Percentiles rank a stretch among this genome's conserved stretches.
Conservation (phyloP, 1,140 invertebrate genomes). For the Drosophila triauraria region DNA sequence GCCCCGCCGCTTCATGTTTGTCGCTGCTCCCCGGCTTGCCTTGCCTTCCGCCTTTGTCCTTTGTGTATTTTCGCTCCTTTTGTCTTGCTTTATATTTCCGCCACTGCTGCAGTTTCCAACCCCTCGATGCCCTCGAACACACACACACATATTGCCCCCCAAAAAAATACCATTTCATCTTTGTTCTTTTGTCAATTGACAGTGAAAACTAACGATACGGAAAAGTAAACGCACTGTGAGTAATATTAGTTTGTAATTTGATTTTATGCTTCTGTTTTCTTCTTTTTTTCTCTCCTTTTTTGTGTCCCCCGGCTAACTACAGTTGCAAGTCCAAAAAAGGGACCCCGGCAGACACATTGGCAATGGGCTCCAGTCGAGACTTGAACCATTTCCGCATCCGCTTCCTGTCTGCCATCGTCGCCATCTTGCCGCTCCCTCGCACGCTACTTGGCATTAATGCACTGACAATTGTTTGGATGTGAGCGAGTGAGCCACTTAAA, state of each 20-base stretch:
- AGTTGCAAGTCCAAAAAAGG: constrained; percentile 26
- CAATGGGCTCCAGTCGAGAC: constrained; percentile 27
- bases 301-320: constrained; percentile 26
- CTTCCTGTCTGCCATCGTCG: constrained; percentile 30
- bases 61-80: constrained; percentile 42
- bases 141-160: background rate
- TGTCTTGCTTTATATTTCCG: constrained; percentile 69
- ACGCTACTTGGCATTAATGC: constrained; percentile 63
- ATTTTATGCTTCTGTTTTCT: constrained; percentile 70
- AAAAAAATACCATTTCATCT: constrained; percentile 48
- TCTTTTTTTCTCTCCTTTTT: constrained; percentile 19
- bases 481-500: constrained; percentile 68
- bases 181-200: constrained; percentile 72
- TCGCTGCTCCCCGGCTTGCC: constrained; percentile 21
- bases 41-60: constrained; percentile 17
- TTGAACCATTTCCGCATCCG: constrained; percentile 44
- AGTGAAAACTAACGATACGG: constrained; percentile 83
- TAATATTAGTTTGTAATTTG: constrained; percentile 84
- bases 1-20: constrained; percentile 40
- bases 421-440: background rate
- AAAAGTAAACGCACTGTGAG: constrained; percentile 83
- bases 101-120: constrained; percentile 61
- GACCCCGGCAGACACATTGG: constrained; percentile 1
- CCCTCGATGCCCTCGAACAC: background rate
- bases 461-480: constrained; percentile 70